Percentiles rank a stretch among this genome's conserved stretches.
phyloP scores from a whole-genome alignment of 2,113 vertebrate genomes.

The Seriola quinqueradiata region DNA sequence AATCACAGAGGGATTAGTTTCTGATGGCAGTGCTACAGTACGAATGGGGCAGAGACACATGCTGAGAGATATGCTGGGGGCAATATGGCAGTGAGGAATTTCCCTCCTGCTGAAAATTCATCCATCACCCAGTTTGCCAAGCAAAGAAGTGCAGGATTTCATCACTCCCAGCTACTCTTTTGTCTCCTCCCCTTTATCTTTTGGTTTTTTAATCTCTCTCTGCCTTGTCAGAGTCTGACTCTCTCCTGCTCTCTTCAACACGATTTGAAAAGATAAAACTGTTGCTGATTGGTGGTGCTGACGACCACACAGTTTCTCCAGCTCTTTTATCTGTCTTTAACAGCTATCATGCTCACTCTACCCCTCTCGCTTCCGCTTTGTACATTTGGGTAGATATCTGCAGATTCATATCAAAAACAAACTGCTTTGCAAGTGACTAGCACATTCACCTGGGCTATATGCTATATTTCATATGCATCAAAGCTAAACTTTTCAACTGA shows the following conservation, averaged over 20 bases:
- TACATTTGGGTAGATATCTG: conserved; percentile 20
- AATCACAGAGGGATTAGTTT: background rate
- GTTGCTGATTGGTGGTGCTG: conserved; percentile 50
- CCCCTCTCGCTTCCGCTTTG: background rate
- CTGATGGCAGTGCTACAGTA: background rate
- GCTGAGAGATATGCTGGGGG: conserved; percentile 44
- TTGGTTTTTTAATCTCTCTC: conserved; percentile 36
- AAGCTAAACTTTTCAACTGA: conserved; percentile 22
- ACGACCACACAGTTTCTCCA: conserved; percentile 50
- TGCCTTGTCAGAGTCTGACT: conserved; percentile 53
- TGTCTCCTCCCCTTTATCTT: conserved; percentile 54
- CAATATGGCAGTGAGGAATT: conserved; percentile 60
- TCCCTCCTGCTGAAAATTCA: conserved; percentile 66
- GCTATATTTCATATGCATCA: conserved; percentile 8
- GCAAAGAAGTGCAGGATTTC: conserved; percentile 64
- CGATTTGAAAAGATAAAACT: conserved; percentile 61
- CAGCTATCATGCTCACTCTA: conserved; percentile 30
- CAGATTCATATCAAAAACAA: conserved; percentile 49
- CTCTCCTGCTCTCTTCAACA: conserved; percentile 41
- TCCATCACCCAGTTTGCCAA: conserved; percentile 63
- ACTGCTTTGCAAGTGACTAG: conserved; percentile 18
- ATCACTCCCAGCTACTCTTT: conserved; percentile 50
- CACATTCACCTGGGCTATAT: background rate
- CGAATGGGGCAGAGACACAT: background rate
- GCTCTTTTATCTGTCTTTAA: conserved; percentile 57